Percentiles rank a stretch among this genome's conserved stretches.
Evolutionary conservation across 2,797 vertebrate species (phyloP).

Genomic region (Scarus forsteni): DNA sequence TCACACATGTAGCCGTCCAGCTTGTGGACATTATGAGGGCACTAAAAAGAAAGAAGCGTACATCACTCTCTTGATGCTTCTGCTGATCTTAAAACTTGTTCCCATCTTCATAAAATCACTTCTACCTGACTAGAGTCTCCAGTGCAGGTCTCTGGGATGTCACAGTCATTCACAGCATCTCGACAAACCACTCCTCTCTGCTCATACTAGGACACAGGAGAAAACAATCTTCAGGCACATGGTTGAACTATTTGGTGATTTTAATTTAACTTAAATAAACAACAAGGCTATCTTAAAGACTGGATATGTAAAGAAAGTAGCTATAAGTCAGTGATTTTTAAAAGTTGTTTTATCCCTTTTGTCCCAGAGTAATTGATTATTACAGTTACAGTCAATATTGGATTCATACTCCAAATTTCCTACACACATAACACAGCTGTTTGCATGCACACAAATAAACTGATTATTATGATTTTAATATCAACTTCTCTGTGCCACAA

Average conservation of each 20-base stretch:
- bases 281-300: background rate
- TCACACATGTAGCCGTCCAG: slow-evolving; percentile 97
- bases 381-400: too few relatives aligned
- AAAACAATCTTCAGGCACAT: slow-evolving; percentile 10
- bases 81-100: background rate
- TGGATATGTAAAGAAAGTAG: too few relatives aligned
- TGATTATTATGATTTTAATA: too few relatives aligned
- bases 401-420: too few relatives aligned
- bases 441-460: too few relatives aligned
- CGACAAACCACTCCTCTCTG: slow-evolving; percentile 91
- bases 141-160: slow-evolving; percentile 95
- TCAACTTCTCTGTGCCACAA: too few relatives aligned
- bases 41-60: slow-evolving; percentile 79
- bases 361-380: too few relatives aligned
- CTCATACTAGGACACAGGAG: slow-evolving; percentile 86
- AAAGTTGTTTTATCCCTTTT: too few relatives aligned
- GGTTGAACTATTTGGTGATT: background rate
- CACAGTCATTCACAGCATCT: slow-evolving; percentile 96
- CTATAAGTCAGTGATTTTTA: too few relatives aligned
- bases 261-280: background rate
- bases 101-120: background rate
- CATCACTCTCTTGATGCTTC: background rate
- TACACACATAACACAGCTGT: too few relatives aligned
- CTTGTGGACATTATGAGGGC: slow-evolving; percentile 96
- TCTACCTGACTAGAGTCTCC: slow-evolving; percentile 97